Base-by-base conservation (phyloP, 2,113 vertebrate genomes). In the Rhabdornis inornatus region DNA sequence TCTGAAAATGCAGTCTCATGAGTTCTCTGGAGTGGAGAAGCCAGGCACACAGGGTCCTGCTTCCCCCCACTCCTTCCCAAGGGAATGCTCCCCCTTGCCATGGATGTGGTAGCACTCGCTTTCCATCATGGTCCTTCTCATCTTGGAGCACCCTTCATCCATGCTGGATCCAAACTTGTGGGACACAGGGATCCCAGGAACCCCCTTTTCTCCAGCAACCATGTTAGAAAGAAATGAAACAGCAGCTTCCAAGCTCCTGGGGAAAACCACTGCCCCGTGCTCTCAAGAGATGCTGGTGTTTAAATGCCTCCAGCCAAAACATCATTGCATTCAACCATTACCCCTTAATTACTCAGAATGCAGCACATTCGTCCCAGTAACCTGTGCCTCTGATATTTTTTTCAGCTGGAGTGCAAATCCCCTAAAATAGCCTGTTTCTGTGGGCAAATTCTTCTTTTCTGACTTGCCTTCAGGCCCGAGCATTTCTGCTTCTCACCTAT, bases 341-440 rank as follows among this genome's bases (percentile, higher is more conserved):
- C 79, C 14, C 15, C 93, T 37, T 64, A 45, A 35, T 89, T 81
- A 28, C 80, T 80, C 83, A 68, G 14, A 75, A 40, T 40, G 50
- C 68, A 39, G 72, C 76, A 57, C 88, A 13, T 45, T 86, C 1
- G 3, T 71, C 83, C 76, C 87, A 65, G 60, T 83, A 94, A 94
- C 92, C 93, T 96, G 93, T 75, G 87, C 69, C 74, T 86, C 80
- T 64, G 55, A 57, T 72, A 45, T 57, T 92, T 75, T 75, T 79
- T 70, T 49, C 77, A 91, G 87, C 65, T 40, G 69, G 80, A 89
- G 92, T 49, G 57, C 76, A 94, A 95, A 96, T 75, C 96, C 94
- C 87, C 95, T 89, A 91, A 95, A 95, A 95, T 87, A 96, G 90
- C 50, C 87, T 87, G 22, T 89, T 95, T 96, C 96, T 94, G 83